A percentile compares a stretch with the other conserved stretches of the same genome.
Conservation (phyloP, 1,140 invertebrate species). For the Chironomus tepperi region DNA sequence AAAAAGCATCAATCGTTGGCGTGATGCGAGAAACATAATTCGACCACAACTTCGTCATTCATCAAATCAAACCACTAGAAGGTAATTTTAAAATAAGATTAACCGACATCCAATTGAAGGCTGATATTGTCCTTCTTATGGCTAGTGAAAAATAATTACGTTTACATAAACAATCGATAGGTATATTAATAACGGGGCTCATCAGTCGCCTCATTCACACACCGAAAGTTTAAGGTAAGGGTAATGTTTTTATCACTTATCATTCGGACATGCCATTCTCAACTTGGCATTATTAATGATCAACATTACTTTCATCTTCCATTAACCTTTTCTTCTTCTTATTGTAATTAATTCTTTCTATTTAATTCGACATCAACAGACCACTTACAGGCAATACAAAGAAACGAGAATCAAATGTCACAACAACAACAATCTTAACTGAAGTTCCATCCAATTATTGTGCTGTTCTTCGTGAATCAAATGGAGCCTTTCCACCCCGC, state of each 20-base stretch:
- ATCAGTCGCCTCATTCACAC: slow-evolving; percentile 67
- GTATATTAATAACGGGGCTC: slow-evolving; percentile 45
- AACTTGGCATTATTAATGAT: no score
- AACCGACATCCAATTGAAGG: slow-evolving; percentile 28
- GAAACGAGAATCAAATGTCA: slow-evolving; percentile 35
- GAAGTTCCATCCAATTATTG: slow-evolving; percentile 30
- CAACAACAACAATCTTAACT: slow-evolving; percentile 36
- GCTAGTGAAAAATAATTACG: no score
- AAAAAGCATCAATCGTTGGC: slow-evolving; percentile 73
- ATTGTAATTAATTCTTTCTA: not conserved
- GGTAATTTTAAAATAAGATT: slow-evolving; percentile 33
- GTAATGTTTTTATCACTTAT: slow-evolving; percentile 26
- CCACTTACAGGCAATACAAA: not conserved
- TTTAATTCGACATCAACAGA: not conserved
- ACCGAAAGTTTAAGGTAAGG: slow-evolving; percentile 71
- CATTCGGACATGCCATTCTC: no score
- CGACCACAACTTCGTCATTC: slow-evolving; percentile 52
- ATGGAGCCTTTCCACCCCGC: slow-evolving; percentile 36
- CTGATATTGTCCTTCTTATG: no score
- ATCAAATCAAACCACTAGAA: slow-evolving; percentile 29
- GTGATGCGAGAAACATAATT: slow-evolving; percentile 51
- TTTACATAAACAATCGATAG: slow-evolving; percentile 34
- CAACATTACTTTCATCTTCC: no score
- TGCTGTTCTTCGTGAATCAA: slow-evolving; percentile 34
- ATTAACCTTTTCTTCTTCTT: slow-evolving; percentile 17